phyloP scores from a whole-genome alignment of 1,140 invertebrate species.

The Ruditapes philippinarum region DNA sequence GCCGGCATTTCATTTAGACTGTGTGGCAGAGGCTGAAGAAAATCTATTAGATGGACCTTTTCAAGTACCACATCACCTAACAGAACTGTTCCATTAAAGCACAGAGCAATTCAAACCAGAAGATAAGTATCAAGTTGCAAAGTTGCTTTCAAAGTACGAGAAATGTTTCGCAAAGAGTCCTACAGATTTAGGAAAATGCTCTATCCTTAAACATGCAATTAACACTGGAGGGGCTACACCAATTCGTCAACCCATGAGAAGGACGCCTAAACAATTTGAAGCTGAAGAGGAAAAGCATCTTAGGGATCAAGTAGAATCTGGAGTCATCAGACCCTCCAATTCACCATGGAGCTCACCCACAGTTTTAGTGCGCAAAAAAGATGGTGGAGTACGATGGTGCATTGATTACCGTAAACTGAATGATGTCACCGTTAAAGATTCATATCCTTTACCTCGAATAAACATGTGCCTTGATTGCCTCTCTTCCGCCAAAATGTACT shows the following conservation, averaged over 20 bases:
- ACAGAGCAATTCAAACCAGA: neutral
- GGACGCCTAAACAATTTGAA: slow-evolving; percentile 54
- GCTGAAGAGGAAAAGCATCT: slow-evolving; percentile 58
- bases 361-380: slow-evolving; percentile 84
- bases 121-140: neutral
- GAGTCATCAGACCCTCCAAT: slow-evolving; percentile 81
- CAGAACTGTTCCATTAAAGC: slow-evolving; percentile 53
- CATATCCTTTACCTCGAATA: slow-evolving; percentile 35
- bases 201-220: slow-evolving; percentile 60
- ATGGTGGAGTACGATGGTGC: slow-evolving; percentile 20
- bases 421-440: slow-evolving; percentile 24
- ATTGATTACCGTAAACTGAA: slow-evolving; percentile 35
- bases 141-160: neutral
- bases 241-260: slow-evolving; percentile 59
- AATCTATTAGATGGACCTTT: no score
- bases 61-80: slow-evolving; percentile 29
- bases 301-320: slow-evolving; percentile 77
- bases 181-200: slow-evolving; percentile 53
- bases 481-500: slow-evolving; percentile 30
- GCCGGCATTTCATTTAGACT: no score
- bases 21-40: no score
- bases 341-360: slow-evolving; percentile 88
- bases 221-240: slow-evolving; percentile 56
- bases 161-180: slow-evolving; percentile 58
- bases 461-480: slow-evolving; percentile 47